phyloP scores from a whole-genome alignment of 2,888 invertebrate species.

The Trichogramma dendrolimi region DNA sequence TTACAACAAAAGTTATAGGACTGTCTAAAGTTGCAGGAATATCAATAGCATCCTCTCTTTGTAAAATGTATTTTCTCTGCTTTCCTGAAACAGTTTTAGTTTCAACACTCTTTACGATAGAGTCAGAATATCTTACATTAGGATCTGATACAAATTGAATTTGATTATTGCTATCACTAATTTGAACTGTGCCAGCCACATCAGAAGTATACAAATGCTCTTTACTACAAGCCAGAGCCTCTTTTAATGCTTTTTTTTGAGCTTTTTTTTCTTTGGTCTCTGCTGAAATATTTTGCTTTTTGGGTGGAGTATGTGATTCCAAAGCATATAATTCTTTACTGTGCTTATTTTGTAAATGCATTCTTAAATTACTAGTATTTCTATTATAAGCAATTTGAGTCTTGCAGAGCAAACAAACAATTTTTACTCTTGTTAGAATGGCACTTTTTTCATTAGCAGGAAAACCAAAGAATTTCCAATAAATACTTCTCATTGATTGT shows the following conservation, averaged over 20 bases:
- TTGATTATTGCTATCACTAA: constrained; percentile 42
- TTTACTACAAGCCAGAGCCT: constrained; percentile 35
- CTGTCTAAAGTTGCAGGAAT: constrained; percentile 9
- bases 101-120: background rate
- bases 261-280: constrained; percentile 46
- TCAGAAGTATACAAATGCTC: constrained; percentile 51
- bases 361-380: constrained; percentile 55
- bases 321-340: constrained; percentile 47
- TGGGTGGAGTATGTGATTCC: constrained; percentile 46
- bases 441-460: constrained; percentile 54
- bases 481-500: constrained; percentile 54
- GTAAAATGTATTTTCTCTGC: constrained; percentile 43
- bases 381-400: constrained; percentile 55
- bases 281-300: constrained; percentile 40
- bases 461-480: constrained; percentile 57
- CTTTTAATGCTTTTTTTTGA: constrained; percentile 44
- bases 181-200: constrained; percentile 50
- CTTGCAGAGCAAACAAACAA: constrained; percentile 54
- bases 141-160: constrained; percentile 51
- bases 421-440: constrained; percentile 52
- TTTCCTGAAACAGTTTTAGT: constrained; percentile 32
- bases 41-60: constrained; percentile 28
- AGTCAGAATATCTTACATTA: constrained; percentile 42
- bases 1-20: constrained; percentile 44
- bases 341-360: constrained; percentile 56